Evolutionary conservation across 2,113 vertebrate genomes (phyloP).

Genomic region (Hippocampus barbouri): DNA sequence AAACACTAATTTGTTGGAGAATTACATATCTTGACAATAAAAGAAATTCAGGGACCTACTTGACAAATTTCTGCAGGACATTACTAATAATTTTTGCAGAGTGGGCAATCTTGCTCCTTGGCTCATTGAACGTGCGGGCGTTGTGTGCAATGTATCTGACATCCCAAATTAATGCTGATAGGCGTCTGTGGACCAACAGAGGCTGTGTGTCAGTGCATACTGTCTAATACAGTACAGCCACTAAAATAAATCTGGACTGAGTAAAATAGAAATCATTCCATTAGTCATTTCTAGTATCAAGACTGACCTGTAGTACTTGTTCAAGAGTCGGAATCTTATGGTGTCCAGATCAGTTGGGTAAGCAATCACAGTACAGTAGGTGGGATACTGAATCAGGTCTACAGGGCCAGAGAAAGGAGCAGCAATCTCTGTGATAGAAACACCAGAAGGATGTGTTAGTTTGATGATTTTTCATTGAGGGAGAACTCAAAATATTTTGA

Average conservation of each 20-base stretch:
- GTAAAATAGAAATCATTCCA: not conserved
- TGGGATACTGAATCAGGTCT: conserved; percentile 87
- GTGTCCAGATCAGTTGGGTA: conserved; percentile 94
- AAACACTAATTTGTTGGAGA: not conserved
- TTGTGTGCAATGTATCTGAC: conserved; percentile 90
- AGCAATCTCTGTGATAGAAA: conserved; percentile 78
- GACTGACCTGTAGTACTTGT: conserved; percentile 91
- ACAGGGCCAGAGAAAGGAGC: conserved; percentile 90
- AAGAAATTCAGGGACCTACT: conserved; percentile 68
- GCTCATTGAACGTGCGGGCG: conserved; percentile 93
- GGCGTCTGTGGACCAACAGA: conserved; percentile 74
- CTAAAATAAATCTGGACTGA: not conserved
- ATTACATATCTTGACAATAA: not conserved
- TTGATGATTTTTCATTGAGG: not conserved
- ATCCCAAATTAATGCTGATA: conserved; percentile 94
- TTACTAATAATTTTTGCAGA: conserved; percentile 92
- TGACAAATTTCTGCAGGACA: conserved; percentile 89
- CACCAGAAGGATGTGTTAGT: conserved; percentile 2
- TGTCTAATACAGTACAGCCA: not conserved
- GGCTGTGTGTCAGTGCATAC: not conserved
- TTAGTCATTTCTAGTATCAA: not conserved
- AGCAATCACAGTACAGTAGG: conserved; percentile 89
- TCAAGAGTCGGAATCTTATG: conserved; percentile 82
- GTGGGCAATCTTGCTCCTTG: conserved; percentile 89
- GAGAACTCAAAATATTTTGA: not conserved